Conservation (phyloP, 1,140 invertebrate genomes). For the Chrysoperla carnea region DNA sequence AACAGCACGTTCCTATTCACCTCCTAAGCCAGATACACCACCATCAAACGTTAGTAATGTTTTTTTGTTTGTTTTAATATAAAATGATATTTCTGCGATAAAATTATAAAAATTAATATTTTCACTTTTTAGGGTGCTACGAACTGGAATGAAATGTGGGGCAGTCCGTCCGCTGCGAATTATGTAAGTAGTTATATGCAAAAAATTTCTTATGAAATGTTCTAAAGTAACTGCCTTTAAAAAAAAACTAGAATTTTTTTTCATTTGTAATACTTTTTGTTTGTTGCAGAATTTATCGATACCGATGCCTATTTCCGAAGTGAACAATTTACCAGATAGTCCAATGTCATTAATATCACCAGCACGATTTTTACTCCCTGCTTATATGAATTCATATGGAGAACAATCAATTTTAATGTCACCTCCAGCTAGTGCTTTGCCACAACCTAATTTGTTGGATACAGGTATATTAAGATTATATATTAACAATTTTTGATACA, state of each 20-base stretch:
- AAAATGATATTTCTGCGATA: not conserved
- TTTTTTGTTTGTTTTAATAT: not conserved
- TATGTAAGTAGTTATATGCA: not conserved
- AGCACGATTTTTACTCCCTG: constrained; percentile 10
- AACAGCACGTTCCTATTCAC: constrained; percentile 10
- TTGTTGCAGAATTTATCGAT: constrained; percentile 14
- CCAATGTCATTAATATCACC: constrained; percentile 15
- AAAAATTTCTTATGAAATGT: not conserved
- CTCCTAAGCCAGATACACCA: constrained; percentile 25
- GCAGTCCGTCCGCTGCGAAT: not conserved
- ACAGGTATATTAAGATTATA: not conserved
- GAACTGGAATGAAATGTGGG: not conserved
- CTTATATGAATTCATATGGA: constrained; percentile 9
- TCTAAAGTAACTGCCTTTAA: not conserved
- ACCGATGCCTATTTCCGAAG: constrained; percentile 11
- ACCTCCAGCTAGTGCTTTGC: constrained; percentile 15
- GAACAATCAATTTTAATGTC: constrained; percentile 6
- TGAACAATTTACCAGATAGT: constrained; percentile 10
- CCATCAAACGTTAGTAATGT: constrained; percentile 13
- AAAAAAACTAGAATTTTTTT: not conserved
- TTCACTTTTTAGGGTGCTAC: not conserved
- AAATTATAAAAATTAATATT: not conserved
- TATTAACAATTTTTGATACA: too few relatives aligned
- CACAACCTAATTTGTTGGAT: constrained; percentile 11
- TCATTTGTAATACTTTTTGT: not conserved